Evolutionary conservation across 2,888 invertebrate species (phyloP), one percentile per base, ranked within the genome.

Genomic region (Therioaphis trifolii): DNA sequence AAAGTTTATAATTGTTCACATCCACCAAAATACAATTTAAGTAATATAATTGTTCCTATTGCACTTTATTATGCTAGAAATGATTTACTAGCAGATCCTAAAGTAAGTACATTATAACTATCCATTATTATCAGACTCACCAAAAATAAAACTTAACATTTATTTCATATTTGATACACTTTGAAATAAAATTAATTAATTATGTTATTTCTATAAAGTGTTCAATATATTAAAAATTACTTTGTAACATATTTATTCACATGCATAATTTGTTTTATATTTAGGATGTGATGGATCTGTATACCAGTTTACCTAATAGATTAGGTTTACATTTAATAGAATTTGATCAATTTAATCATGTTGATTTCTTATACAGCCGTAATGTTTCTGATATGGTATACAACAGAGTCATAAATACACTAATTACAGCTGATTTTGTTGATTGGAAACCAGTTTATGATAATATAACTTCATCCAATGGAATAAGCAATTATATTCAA

Each of bases 61-160:
- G 92, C 92, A 58, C 87, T 95, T 58, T 92, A 93, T 86, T 93
- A 92, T 87, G 91, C 92, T 1, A 89, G 92, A 55, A 93, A 94
- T 86, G 96, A 96, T 88, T 93, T 93, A 92, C 88, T 96, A 2
- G 91, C 94, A 0, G 92, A 92, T 88, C 90, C n/a, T 90, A 90
- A 84, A 91, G 94, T 79, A 90, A 91, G 18, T 88, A 92, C 24
- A 93, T 93, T 0, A 86, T 93, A 12, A 92, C 92, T 61, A 55
- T 11, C 11, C 43, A 43, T 55, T n/a, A 55, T 5, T n/a, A n/a
- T n/a, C n/a, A n/a, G n/a, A n/a, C n/a, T 55, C 15, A n/a, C 5
- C 46, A 49, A 15, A 5, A 21, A 3, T 55, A 55, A 9, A 7
- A 21, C 21, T 55, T 21, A 7, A 55, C 7, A 52, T n/a, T n/a